Base-by-base conservation (phyloP, 2,113 vertebrate species). In the Cyanoramphus novaezelandiae region DNA sequence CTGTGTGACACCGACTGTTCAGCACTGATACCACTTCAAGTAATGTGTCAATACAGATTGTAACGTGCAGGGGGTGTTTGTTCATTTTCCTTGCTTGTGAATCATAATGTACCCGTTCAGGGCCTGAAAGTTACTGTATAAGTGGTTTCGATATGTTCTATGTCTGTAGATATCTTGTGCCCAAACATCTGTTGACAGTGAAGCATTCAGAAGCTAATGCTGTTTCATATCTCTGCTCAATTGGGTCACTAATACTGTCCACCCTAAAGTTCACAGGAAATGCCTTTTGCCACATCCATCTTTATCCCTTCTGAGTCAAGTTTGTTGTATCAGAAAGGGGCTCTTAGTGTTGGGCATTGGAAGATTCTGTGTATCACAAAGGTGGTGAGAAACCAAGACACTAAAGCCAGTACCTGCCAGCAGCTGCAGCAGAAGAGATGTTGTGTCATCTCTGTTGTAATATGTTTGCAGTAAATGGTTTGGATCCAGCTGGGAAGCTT, bases 1-100 rank as follows among this genome's bases (percentile, higher is more conserved):
- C 50, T 88, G 18, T 33, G 70, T 75, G 75, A 43, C 69, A 10
- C 46, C 59, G 47, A 23, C 63, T 65, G 64, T 57, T 84, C 24
- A 35, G 47, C 63, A 20, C 59, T 79, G 82, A 18, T 15, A 5
- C 23, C 1, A 7, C 70, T 90, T 79, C 75, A 12, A 49, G 43
- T 53, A 44, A 8, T 0, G 0, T 27, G 43, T 72, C 49, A 3
- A 0, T 83, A 3, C 27, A 33, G 19, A 37, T 52, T 37, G 60
- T 69, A 20, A 15, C 4, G 10, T 21, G 17, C 31, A 39, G 9
- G 77, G 18, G 7, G 2, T 43, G n/a, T 24, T 41, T 43, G 35
- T 44, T 69, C 50, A 11, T 46, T 70, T 79, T 64, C 31, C 50
- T 79, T 41, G 31, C 17, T 18, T 20, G 7, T 76, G 28, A 63